Conservation (phyloP, 2,888 invertebrate species). For the Odontocolon sp. region DNA sequence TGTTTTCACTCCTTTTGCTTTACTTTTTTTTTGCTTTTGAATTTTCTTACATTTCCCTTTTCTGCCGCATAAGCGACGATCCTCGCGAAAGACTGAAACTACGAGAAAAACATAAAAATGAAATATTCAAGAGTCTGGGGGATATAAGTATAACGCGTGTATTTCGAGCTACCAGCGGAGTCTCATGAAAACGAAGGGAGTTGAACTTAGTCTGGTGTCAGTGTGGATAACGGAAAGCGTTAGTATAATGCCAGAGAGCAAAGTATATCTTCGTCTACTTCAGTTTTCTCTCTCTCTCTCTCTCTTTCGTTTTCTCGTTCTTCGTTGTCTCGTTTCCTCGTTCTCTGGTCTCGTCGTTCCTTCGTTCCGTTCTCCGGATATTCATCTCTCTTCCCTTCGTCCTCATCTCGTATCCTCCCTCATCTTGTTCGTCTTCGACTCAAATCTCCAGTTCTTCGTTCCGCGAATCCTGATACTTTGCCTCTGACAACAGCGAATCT, state of each 20-base stretch:
- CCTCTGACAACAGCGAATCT: neutral
- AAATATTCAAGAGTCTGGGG: slow-evolving; percentile 31
- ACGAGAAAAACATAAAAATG: slow-evolving; percentile 35
- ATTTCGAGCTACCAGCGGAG: neutral
- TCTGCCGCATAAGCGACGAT: neutral
- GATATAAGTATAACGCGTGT: slow-evolving; percentile 6
- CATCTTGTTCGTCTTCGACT: neutral
- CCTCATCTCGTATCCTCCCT: neutral
- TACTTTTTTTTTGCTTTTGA: neutral
- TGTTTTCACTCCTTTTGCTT: neutral
- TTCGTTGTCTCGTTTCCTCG: neutral
- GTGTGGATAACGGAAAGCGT: slow-evolving; percentile 19
- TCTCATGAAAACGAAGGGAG: neutral
- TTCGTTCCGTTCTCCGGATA: slow-evolving; percentile 15
- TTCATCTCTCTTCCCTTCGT: neutral
- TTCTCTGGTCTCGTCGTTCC: neutral
- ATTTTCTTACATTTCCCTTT: neutral
- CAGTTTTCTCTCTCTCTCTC: neutral
- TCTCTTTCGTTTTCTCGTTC: neutral
- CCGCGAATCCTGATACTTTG: slow-evolving; percentile 8
- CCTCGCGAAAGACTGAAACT: neutral
- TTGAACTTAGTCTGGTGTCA: neutral
- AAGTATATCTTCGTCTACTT: neutral
- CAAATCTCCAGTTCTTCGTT: neutral
- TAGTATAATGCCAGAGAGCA: slow-evolving; percentile 22